Evolutionary conservation across 2,113 vertebrate genomes (phyloP), one percentile per base, ranked within the genome.

Genomic region (Smithornis capensis): DNA sequence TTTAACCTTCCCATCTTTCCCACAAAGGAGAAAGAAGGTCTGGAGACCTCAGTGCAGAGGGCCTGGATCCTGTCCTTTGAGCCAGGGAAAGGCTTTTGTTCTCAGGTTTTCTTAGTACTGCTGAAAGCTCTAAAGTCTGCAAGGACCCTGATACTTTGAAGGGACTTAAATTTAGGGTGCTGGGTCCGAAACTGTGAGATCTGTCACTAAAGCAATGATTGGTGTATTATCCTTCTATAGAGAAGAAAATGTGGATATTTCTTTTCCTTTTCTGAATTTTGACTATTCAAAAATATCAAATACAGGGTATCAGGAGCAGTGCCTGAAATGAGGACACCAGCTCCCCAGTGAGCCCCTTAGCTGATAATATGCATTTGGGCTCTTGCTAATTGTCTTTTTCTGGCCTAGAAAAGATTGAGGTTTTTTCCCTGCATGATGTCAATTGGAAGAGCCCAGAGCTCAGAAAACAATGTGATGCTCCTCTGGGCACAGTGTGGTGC

Each of bases 71-170:
- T 68, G 52, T 16, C 16, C 57, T 63, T 14, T 7, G 57, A 64
- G 44, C 29, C 49, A 29, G 0, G 2, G 42, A 21, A 65, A 63
- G 5, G 21, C 5, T 17, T 8, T 12, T 42, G 19, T 33, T 40
- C 4, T 47, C 12, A 7, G 5, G 8, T 8, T 68, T 67, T 74
- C 33, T 52, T 14, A 21, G 29, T 16, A 2, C 15, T 62, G 52
- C 47, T 92, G 55, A 8, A 83, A 83, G 55, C 25, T 55, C 57
- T 40, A 0, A 57, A 44, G 21, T 12, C 42, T 62, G 14, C 28
- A 40, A 33, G 52, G 21, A 71, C 4, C 24, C 23, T 0, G 0
- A 9, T 25, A 57, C 6, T 35, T 83, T 23, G 22, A 52, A 63
- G 47, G 24, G 22, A 33, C 17, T 16, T 47, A 19, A 5, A 12